Percentiles rank a stretch among this genome's conserved stretches.
Evolutionary conservation across 2,113 vertebrate species (phyloP).

Genomic region (Bufo gargarizans): DNA sequence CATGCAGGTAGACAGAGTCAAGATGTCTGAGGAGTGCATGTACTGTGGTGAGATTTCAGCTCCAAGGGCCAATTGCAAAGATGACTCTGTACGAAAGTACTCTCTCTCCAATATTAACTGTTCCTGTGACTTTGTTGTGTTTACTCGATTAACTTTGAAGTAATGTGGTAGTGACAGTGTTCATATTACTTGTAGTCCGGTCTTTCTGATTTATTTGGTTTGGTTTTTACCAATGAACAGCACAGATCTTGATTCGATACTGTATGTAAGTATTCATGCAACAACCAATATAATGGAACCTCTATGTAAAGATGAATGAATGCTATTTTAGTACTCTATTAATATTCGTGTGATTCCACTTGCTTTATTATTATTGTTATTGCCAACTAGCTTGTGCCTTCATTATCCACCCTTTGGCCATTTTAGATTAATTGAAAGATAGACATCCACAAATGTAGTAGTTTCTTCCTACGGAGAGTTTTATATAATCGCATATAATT

Average conservation of each 20-base stretch:
- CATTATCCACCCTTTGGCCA: constrained; percentile 27
- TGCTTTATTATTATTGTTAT: constrained; percentile 14
- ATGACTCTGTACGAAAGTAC: too few species aligned
- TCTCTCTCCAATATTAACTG: too few species aligned
- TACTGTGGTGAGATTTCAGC: too few species aligned
- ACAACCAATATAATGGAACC: not conserved
- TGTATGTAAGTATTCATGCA: not conserved
- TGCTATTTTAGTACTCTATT: not conserved
- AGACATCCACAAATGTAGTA: constrained; percentile 39
- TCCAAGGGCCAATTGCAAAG: too few species aligned
- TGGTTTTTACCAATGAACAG: not conserved
- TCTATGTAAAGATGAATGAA: not conserved
- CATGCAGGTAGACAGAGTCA: too few species aligned
- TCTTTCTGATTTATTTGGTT: too few species aligned
- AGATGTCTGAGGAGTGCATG: too few species aligned
- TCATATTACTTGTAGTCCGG: too few species aligned
- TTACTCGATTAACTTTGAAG: too few species aligned
- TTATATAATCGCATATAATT: constrained; percentile 51
- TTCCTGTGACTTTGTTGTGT: too few species aligned
- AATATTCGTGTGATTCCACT: constrained; percentile 1
- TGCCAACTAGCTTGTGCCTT: not conserved
- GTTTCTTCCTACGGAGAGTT: constrained; percentile 41
- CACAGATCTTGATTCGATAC: not conserved
- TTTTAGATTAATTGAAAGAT: constrained; percentile 51
- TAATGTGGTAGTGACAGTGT: too few species aligned